Evolutionary conservation across 2,113 vertebrate species (phyloP), one percentile per base, ranked within the genome.

Genomic region (Pterocles orientalis): DNA sequence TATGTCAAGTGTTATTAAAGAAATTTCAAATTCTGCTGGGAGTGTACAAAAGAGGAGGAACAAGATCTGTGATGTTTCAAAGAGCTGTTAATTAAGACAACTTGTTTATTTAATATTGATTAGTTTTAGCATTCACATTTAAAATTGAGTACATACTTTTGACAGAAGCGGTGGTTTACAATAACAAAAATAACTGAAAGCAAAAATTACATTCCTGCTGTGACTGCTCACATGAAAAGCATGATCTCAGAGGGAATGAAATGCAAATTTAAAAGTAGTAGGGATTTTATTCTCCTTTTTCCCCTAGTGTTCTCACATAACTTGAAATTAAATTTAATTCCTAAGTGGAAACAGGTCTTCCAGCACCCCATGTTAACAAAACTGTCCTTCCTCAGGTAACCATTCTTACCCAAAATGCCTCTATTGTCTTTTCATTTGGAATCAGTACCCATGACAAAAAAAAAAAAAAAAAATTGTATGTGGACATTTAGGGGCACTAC

Each of bases 11-110:
- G 81, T 64, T 95, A 83, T 96, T 97, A 94, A 96, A 75, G 86
- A 95, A 94, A 95, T 86, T 33, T 84, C 54, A 88, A 94, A 88
- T 60, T 95, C 96, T 92, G 69, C 50, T 85, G 96, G 90, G 91
- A 97, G 90, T 80, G 60, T 77, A 91, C 39, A 65, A 91, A 97
- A 76, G 77, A 94, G 73, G 64, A 92, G 70, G 93, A 90, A 95
- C 24, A 92, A 50, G 53, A 60, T 71, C 75, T 62, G 66, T 68
- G 86, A 91, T 94, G 83, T 95, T 96, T 96, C 95, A 95, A 96
- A 94, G 78, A 91, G 71, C 66, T 92, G 77, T 87, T 97, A 96
- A 95, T 94, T 92, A 97, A 92, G 94, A 96, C 92, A 97, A 94
- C 47, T 81, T 51, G 51, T 80, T 96, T 88, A 97, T 91, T 92